A percentile compares a stretch with the other conserved stretches of the same genome.
Evolutionary conservation across 2,888 invertebrate genomes (phyloP).

Genomic region (Brenthis ino): DNA sequence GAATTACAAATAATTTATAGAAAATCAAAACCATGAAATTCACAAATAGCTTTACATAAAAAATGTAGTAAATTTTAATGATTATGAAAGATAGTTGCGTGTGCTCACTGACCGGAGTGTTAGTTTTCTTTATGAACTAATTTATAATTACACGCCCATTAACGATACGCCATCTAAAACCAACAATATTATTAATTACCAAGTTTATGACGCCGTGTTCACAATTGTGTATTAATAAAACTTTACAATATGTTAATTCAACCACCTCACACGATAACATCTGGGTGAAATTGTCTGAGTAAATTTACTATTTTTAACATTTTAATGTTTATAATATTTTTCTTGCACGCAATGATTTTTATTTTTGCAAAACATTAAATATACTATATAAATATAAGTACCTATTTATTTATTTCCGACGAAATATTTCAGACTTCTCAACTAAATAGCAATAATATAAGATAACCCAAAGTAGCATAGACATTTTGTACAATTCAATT

Average conservation of each 20-base stretch:
- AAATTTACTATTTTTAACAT: neutral
- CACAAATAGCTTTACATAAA: conserved; percentile 1
- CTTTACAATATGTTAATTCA: conserved; percentile 67
- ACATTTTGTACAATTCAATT: conserved; percentile 33
- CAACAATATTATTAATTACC: conserved; percentile 76
- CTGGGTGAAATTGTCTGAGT: neutral
- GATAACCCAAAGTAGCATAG: too few species aligned
- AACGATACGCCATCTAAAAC: conserved; percentile 76
- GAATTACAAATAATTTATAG: too few species aligned
- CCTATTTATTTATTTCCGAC: too few species aligned
- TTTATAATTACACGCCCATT: conserved; percentile 65
- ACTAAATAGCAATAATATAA: too few species aligned
- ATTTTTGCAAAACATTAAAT: too few species aligned
- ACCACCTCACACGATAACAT: conserved; percentile 41
- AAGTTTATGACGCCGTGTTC: conserved; percentile 68
- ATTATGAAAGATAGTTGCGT: conserved; percentile 27
- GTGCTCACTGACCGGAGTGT: conserved; percentile 61
- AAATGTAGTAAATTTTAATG: conserved; percentile 22
- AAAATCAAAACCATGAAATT: neutral
- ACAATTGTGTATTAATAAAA: conserved; percentile 61
- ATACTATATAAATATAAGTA: too few species aligned
- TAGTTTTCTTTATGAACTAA: conserved; percentile 68
- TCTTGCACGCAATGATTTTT: too few species aligned
- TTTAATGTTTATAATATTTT: neutral
- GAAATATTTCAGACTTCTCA: too few species aligned